Conservation (phyloP, 2,113 vertebrate genomes). For the Scatophagus argus region DNA sequence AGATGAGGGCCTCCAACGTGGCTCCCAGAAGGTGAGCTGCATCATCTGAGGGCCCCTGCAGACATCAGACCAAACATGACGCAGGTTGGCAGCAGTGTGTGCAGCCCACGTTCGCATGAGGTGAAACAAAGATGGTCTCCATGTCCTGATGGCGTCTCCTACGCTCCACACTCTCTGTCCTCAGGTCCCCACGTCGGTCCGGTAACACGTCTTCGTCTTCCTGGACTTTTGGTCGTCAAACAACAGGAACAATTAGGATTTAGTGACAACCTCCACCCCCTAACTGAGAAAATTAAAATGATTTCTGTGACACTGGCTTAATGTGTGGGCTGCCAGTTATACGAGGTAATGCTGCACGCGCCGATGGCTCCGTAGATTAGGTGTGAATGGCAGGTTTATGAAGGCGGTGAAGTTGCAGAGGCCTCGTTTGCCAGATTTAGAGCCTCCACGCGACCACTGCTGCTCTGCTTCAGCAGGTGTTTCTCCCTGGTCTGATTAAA, state of each 20-base stretch:
- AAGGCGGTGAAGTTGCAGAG: constrained; percentile 12
- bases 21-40: not conserved
- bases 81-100: not conserved
- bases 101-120: not conserved
- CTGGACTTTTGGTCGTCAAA: constrained; percentile 17
- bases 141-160: not conserved
- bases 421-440: constrained; percentile 42
- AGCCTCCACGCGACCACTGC: not conserved
- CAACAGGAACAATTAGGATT: constrained; percentile 29
- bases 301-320: constrained; percentile 48
- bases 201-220: not conserved
- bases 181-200: too few relatives aligned
- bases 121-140: not conserved
- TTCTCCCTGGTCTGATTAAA: not conserved
- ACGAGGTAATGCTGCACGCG: not conserved
- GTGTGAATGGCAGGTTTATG: constrained; percentile 51
- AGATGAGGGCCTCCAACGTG: not conserved
- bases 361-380: constrained; percentile 38
- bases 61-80: not conserved
- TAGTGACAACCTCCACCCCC: constrained; percentile 4
- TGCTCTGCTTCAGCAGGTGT: not conserved
- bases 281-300: constrained; percentile 10
- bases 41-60: not conserved
- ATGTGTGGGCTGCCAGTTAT: constrained; percentile 35
- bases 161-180: not conserved